These are phyloP conservation scores for Drosophila parabipectinata DNA, from an alignment of 1,140 invertebrate species.

Conservation along the genomic window DNA sequence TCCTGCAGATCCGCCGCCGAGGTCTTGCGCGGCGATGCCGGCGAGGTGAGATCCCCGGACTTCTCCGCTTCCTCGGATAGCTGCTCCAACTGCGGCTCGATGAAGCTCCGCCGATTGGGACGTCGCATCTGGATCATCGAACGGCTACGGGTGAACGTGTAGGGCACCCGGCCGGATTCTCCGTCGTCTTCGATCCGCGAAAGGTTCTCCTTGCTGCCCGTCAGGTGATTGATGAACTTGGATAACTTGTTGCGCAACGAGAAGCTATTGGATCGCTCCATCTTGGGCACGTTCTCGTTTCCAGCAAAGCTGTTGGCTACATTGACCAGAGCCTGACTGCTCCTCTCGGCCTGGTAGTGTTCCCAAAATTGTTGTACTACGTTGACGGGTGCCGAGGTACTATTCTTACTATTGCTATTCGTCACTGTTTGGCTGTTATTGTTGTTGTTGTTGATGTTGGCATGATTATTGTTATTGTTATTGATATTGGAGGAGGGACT, in stretches of 20 bases:
- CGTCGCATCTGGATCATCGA: slow-evolving; percentile 79
- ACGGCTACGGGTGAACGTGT: slow-evolving; percentile 75
- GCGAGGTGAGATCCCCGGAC: slow-evolving; percentile 64
- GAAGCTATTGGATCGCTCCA: slow-evolving; percentile 80
- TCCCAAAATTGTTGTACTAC: slow-evolving; percentile 58
- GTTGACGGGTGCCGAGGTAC: slow-evolving; percentile 30
- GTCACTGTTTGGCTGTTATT: slow-evolving; percentile 62
- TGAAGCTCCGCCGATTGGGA: slow-evolving; percentile 72
- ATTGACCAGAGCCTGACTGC: slow-evolving; percentile 15
- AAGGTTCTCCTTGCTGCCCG: slow-evolving; percentile 68
- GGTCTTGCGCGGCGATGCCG: slow-evolving; percentile 71
- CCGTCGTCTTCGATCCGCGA: slow-evolving; percentile 47
- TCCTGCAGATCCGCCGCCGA: slow-evolving; percentile 55
- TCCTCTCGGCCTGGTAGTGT: slow-evolving; percentile 47
- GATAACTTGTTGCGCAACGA: slow-evolving; percentile 67
- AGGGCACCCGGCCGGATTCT: slow-evolving; percentile 55
- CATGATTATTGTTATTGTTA: slow-evolving; percentile 55
- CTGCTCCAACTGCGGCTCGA: slow-evolving; percentile 80
- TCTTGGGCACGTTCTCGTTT: slow-evolving; percentile 61
- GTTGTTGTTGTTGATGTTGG: slow-evolving; percentile 37
- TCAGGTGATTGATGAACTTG: slow-evolving; percentile 73
- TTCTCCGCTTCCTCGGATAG: slow-evolving; percentile 76
- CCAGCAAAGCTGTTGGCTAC: slow-evolving; percentile 17
- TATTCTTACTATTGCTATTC: slow-evolving; percentile 58
- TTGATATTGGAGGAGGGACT: slow-evolving; percentile 19